phyloP scores from a whole-genome alignment of 1,140 invertebrate genomes.

The Solenopsis fugax region DNA sequence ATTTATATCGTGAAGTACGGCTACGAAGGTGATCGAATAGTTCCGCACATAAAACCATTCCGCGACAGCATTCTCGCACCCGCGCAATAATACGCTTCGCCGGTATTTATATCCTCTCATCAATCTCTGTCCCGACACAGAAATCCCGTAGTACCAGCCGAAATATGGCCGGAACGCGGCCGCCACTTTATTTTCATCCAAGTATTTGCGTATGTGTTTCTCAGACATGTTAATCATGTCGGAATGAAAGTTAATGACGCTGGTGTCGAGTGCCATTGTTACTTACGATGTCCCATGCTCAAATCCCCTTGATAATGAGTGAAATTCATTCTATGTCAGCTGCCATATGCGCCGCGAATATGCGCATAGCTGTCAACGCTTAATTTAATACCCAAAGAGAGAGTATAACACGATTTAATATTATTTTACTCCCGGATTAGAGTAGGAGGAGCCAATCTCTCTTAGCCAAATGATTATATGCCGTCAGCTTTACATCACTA shows the following conservation, averaged over 20 bases:
- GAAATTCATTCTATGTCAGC: not conserved
- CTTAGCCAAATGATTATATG: not conserved
- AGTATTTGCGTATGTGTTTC: constrained; percentile 24
- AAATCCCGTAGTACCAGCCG: constrained; percentile 29
- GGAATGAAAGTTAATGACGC: constrained; percentile 26
- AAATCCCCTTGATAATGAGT: not conserved
- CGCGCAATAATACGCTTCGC: constrained; percentile 48
- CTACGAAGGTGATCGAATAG: constrained; percentile 43
- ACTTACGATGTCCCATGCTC: not conserved
- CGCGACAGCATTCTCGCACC: constrained; percentile 40
- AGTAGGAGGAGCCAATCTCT: constrained; percentile 1
- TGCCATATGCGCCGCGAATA: not conserved
- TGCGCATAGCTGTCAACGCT: not conserved
- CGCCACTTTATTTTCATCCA: constrained; percentile 16
- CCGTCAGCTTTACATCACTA: constrained; percentile 1
- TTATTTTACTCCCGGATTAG: constrained; percentile 15
- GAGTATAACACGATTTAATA: not conserved
- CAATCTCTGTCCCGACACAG: constrained; percentile 50
- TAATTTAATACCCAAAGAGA: constrained; percentile 15
- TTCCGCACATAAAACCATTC: constrained; percentile 53
- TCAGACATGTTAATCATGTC: constrained; percentile 3
- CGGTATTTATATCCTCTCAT: constrained; percentile 58
- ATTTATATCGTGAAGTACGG: constrained; percentile 36
- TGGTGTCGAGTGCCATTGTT: not conserved
- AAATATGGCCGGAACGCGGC: constrained; percentile 31